phyloP scores from a whole-genome alignment of 2,797 vertebrate species.

The Pteronotus mesoamericanus region DNA sequence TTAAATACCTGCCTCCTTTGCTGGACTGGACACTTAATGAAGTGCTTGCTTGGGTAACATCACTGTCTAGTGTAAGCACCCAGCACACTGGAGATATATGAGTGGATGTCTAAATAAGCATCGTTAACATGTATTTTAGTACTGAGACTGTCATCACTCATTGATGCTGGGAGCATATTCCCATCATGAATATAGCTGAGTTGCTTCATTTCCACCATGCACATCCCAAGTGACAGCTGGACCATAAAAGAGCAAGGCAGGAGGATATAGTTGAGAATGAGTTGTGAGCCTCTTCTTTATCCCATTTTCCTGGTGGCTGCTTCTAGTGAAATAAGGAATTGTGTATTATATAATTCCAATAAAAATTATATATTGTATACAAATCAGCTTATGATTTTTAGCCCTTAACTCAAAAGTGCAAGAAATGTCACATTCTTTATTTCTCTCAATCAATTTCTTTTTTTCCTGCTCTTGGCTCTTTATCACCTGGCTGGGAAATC shows the following conservation, averaged over 20 bases:
- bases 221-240: background rate
- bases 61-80: background rate
- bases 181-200: background rate
- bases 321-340: background rate
- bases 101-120: background rate
- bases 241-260: background rate
- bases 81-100: background rate
- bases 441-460: constrained; percentile 22
- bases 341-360: background rate
- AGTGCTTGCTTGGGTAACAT: background rate
- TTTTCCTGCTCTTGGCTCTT: background rate
- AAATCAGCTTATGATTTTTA: background rate
- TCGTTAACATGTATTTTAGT: background rate
- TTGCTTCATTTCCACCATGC: background rate
- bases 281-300: background rate
- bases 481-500: background rate
- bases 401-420: background rate
- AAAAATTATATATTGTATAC: background rate
- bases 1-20: background rate
- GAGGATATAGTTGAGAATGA: background rate
- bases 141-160: background rate
- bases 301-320: background rate
- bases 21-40: background rate
- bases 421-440: constrained; percentile 41
- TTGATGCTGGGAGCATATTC: background rate